phyloP scores from a whole-genome alignment of 1,140 invertebrate species.

The Episyrphus balteatus region DNA sequence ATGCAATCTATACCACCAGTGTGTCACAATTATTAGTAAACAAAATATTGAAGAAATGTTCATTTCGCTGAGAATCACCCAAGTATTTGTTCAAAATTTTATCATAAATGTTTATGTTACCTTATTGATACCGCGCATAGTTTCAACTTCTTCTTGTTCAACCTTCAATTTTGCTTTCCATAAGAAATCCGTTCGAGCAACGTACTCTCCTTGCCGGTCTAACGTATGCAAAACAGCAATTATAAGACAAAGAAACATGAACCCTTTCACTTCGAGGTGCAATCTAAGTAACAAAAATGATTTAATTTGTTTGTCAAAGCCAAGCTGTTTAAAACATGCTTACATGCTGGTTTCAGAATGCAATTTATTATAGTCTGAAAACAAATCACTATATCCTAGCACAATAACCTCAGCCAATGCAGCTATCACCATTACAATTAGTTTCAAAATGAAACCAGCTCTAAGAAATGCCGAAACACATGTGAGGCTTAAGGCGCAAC shows the following conservation, averaged over 20 bases:
- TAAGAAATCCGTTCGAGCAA: constrained; percentile 76
- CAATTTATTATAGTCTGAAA: constrained; percentile 45
- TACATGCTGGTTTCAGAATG: constrained; percentile 42
- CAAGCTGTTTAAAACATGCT: constrained; percentile 22
- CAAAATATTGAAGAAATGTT: too few species aligned
- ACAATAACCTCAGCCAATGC: constrained; percentile 51
- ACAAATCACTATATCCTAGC: constrained; percentile 49
- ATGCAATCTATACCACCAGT: too few species aligned
- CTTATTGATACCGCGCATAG: constrained; percentile 90
- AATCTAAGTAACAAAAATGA: constrained; percentile 41
- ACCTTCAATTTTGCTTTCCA: constrained; percentile 87
- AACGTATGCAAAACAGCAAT: constrained; percentile 61
- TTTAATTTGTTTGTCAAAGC: background rate
- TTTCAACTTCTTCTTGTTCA: constrained; percentile 90
- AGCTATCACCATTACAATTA: constrained; percentile 61
- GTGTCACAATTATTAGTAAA: too few species aligned
- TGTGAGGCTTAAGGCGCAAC: constrained; percentile 62
- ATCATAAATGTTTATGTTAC: too few species aligned
- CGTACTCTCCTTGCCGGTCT: constrained; percentile 76
- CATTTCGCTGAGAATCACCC: too few species aligned
- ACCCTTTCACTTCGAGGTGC: constrained; percentile 53
- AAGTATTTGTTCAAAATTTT: too few species aligned
- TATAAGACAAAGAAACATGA: constrained; percentile 48
- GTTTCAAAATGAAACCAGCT: constrained; percentile 71
- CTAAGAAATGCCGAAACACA: constrained; percentile 74